A percentile compares a stretch with the other conserved stretches of the same genome.
phyloP scores from a whole-genome alignment of 1,140 invertebrate genomes.

The Adoxophyes honmai region DNA sequence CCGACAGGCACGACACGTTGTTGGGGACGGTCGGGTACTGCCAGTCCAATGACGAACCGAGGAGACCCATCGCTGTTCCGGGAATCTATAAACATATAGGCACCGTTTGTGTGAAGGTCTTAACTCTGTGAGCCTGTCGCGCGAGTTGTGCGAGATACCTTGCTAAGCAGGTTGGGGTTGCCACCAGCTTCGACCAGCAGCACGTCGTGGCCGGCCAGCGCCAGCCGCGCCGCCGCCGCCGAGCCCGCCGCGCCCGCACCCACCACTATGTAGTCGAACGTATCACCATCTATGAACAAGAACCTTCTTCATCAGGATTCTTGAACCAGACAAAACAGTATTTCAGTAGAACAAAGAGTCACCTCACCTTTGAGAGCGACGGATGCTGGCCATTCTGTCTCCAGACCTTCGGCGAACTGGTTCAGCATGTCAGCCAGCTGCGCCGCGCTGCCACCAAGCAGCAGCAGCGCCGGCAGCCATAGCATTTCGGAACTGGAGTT shows the following conservation, averaged over 20 bases:
- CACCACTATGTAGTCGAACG: conserved; percentile 57
- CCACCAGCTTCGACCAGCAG: conserved; percentile 53
- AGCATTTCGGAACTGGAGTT: conserved; percentile 78
- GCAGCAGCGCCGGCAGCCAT: conserved; percentile 36
- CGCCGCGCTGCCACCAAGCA: too few species aligned
- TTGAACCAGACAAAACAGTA: too few species aligned
- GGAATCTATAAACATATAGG: conserved; percentile 37
- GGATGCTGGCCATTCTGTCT: too few species aligned
- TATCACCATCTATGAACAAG: conserved; percentile 33
- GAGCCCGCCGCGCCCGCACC: conserved; percentile 49
- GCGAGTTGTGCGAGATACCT: too few species aligned
- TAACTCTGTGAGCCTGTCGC: too few species aligned
- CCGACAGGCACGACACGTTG: conserved; percentile 41
- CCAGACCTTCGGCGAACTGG: too few species aligned
- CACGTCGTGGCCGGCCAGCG: conserved; percentile 34
- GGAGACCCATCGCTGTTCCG: conserved; percentile 17
- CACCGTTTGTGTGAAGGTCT: too few species aligned
- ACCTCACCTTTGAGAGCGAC: too few species aligned
- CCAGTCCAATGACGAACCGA: conserved; percentile 40
- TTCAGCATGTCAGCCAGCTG: too few species aligned
- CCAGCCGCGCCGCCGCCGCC: conserved; percentile 45
- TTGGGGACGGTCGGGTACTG: conserved; percentile 43
- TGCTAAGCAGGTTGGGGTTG: conserved; percentile 28
- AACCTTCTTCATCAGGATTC: too few species aligned
- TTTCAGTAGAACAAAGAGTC: too few species aligned